These are phyloP conservation scores for Drosophila guanche DNA, from an alignment of 1,140 invertebrate species.

Conservation along the genomic window DNA sequence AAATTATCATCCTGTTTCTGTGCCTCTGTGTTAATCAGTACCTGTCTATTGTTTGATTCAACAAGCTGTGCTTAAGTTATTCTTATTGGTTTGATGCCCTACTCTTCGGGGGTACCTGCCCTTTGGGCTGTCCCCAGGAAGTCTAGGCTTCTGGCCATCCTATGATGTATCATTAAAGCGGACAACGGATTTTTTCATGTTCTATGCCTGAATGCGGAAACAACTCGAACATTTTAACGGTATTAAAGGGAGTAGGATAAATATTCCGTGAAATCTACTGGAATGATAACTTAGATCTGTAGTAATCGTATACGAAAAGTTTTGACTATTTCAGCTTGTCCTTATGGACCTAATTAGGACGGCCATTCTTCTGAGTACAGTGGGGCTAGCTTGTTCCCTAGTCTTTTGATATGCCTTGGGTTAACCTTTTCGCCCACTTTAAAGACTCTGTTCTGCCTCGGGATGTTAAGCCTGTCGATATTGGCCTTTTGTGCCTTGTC, in stretches of 20 bases:
- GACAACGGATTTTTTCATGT: slow-evolving; percentile 5
- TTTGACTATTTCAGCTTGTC: slow-evolving; percentile 5
- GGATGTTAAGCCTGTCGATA: not conserved
- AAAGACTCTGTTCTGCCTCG: slow-evolving; percentile 6
- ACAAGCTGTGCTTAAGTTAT: slow-evolving; percentile 7
- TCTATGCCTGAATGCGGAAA: slow-evolving; percentile 10
- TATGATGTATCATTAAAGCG: not conserved
- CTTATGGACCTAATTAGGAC: not conserved
- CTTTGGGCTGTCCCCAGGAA: slow-evolving; percentile 13
- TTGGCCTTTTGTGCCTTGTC: not conserved
- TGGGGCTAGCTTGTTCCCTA: not conserved
- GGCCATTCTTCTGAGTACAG: no score
- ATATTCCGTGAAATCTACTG: slow-evolving; percentile 4
- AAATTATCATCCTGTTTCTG: slow-evolving; percentile 12
- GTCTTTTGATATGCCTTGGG: not conserved
- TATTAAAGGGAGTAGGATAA: slow-evolving; percentile 18
- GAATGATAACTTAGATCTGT: not conserved
- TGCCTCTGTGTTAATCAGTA: not conserved
- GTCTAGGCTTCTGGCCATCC: no score
- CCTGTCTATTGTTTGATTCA: slow-evolving; percentile 1
- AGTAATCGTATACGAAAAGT: not conserved
- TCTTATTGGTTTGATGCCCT: slow-evolving; percentile 2
- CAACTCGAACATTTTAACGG: not conserved
- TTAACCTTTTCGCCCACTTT: slow-evolving; percentile 1
- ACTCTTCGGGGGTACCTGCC: slow-evolving; percentile 12